Conservation (phyloP, 2,888 invertebrate genomes). For the Poecilus cupreus region DNA sequence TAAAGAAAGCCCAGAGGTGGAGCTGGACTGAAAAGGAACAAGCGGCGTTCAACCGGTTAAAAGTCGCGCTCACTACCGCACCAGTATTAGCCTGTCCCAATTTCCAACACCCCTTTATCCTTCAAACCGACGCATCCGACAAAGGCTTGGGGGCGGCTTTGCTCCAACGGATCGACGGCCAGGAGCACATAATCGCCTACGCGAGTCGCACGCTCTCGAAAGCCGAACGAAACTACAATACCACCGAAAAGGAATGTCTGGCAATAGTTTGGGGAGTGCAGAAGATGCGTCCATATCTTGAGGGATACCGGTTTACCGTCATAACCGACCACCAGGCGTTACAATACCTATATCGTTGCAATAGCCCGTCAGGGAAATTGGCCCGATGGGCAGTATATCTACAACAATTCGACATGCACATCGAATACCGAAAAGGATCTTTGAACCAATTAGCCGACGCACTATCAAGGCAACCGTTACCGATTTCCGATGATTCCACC, state of each 20-base stretch:
- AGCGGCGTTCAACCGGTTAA: slow-evolving; percentile 60
- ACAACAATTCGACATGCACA: slow-evolving; percentile 62
- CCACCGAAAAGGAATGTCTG: slow-evolving; percentile 57
- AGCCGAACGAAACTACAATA: slow-evolving; percentile 59
- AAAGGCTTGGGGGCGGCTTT: no score
- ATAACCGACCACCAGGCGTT: slow-evolving; percentile 64
- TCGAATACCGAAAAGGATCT: slow-evolving; percentile 61
- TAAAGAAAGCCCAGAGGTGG: slow-evolving; percentile 61
- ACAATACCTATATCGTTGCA: slow-evolving; percentile 60
- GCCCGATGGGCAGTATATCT: slow-evolving; percentile 63
- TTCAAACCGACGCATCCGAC: no score
- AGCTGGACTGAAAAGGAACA: slow-evolving; percentile 61
- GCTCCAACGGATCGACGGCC: slow-evolving; percentile 26
- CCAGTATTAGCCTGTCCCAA: slow-evolving; percentile 61
- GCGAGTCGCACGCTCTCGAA: slow-evolving; percentile 49
- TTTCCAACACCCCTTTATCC: slow-evolving; percentile 60
- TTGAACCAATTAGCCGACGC: slow-evolving; percentile 62
- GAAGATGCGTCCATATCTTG: slow-evolving; percentile 62
- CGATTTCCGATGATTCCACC: background rate
- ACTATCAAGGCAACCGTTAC: slow-evolving; percentile 59
- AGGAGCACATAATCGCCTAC: slow-evolving; percentile 57
- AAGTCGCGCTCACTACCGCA: slow-evolving; percentile 50
- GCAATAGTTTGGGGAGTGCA: slow-evolving; percentile 59
- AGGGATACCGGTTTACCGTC: slow-evolving; percentile 65
- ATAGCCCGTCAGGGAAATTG: slow-evolving; percentile 63